Evolutionary conservation across 2,888 invertebrate species (phyloP), one percentile per base, ranked within the genome.

Genomic region (Sphinx pinastri): DNA sequence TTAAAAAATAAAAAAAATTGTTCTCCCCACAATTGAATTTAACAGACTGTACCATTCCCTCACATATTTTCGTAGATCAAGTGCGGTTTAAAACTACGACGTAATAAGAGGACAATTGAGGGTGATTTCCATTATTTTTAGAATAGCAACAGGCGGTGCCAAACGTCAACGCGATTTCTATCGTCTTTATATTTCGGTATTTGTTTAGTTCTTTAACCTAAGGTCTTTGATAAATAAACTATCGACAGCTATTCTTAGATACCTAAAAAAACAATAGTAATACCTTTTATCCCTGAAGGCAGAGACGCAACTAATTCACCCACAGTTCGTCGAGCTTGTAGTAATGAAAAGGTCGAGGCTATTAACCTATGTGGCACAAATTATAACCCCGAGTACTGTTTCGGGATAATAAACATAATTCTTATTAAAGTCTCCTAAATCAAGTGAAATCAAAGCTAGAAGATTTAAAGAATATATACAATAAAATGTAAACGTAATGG

Each of bases 101-200:
- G 38, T 58, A 31, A 58, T 38, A 31, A 58, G 58, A 58, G 38
- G 58, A 38, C 58, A 58, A 58, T 31, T 58, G 58, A 58, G 38
- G 58, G 58, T 58, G 58, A 31, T 58, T 58, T 58, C 14, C 19
- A 58, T 58, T 58, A 58, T 58, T 58, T 58, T 58, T 58, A 58
- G 58, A 58, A 58, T 58, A 58, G 31, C 58, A 58, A 58, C 58
- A 38, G 58, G 13, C 58, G 10, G 13, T 13, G 58, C 38, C 58
- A 38, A 58, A 19, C 38, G 58, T 58, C 38, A 58, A 31, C 58
- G 58, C 14, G 31, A 8, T 58, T 58, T 58, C 58, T 12, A 58
- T 14, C 31, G 57, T 12, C 31, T 57, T 58, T 58, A 19, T 55
- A 55, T 19, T 54, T 55, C 19, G 55, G 55, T 55, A 54, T n/a